Base-by-base conservation (phyloP, 1,140 invertebrate species). In the Lasioglossum albipes region DNA sequence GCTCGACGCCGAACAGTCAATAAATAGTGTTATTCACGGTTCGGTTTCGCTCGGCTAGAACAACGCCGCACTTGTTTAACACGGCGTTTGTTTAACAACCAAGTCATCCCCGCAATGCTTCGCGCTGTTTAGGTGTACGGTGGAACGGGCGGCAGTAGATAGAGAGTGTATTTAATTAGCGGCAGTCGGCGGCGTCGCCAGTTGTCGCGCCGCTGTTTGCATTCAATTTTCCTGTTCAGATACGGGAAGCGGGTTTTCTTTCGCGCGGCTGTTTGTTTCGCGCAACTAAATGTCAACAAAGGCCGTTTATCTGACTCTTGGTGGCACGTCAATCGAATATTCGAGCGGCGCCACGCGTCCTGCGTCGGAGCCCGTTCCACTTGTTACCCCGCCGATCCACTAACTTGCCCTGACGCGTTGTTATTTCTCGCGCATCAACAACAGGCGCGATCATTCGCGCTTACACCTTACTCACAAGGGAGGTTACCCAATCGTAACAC, bases 221-320 rank as follows among this genome's bases (percentile, higher is more conserved):
- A 27, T 74, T 49, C 72, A 68, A 67, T 75, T 75, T 80, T 61
- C 64, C 65, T 12, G 18, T 80, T 57, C 20, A 22, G 13, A 66
- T 67, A 22, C 41, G 62, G 10, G 61, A 36, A 49, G 64, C 18
- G 45, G 45, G 61, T 62, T 70, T 61, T 65, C 61, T 57, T 79
- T 79, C 22, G 41, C 27, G 69, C 52, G 36, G n/a, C 22, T 54
- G 49, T 59, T 9, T 59, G 57, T 59, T 59, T 22, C 52, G 41
- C 4, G 16, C 57, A 80, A 75, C 64, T 59, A 75, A 80, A 75
- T 49, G 52, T 80, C 52, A 74, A 75, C 52, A 74, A 4, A 5
- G 13, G n/a, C 2, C 22, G 71, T 74, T 80, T 66, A 80, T 66
- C 64, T 4, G 12, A 36, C 22, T 73, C 22, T n/a, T 20, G 59